Evolutionary conservation across 2,888 invertebrate genomes (phyloP).

Genomic region (Taenaris catops): DNA sequence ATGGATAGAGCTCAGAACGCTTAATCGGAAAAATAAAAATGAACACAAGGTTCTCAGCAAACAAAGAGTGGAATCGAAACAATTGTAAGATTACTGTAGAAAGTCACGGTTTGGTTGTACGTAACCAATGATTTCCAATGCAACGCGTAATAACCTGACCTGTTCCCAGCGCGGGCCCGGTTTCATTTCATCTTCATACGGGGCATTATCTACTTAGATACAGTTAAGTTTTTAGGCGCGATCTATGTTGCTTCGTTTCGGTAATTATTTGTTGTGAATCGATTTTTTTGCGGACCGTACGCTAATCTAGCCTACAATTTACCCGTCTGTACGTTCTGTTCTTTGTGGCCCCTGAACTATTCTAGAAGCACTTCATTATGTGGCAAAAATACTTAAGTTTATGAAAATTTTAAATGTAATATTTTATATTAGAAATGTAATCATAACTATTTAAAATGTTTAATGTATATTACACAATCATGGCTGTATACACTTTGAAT

Average conservation of each 20-base stretch:
- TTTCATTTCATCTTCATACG: slow-evolving; percentile 25
- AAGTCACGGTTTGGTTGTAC: slow-evolving; percentile 39
- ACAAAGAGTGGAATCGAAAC: slow-evolving; percentile 29
- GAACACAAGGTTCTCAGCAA: slow-evolving; percentile 30
- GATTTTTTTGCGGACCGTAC: slow-evolving; percentile 10
- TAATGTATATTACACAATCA: too few species aligned
- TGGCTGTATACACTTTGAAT: too few species aligned
- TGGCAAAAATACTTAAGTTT: too few species aligned
- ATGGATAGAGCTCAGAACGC: slow-evolving; percentile 29
- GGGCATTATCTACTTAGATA: slow-evolving; percentile 16
- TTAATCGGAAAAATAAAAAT: slow-evolving; percentile 14
- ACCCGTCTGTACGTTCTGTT: slow-evolving; percentile 1
- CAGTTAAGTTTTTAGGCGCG: slow-evolving; percentile 10
- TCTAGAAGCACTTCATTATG: too few species aligned
- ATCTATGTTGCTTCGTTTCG: slow-evolving; percentile 8
- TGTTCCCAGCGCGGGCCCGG: slow-evolving; percentile 30
- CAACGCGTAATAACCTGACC: slow-evolving; percentile 47
- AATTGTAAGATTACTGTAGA: slow-evolving; percentile 35
- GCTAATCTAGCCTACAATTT: slow-evolving; percentile 7
- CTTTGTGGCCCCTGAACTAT: too few species aligned
- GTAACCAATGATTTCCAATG: slow-evolving; percentile 55
- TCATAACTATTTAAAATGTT: too few species aligned
- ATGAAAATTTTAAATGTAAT: too few species aligned
- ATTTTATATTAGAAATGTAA: too few species aligned
- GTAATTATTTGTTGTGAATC: slow-evolving; percentile 8